Evolutionary conservation across 2,888 invertebrate species (phyloP).

Genomic region (Taenaris catops): DNA sequence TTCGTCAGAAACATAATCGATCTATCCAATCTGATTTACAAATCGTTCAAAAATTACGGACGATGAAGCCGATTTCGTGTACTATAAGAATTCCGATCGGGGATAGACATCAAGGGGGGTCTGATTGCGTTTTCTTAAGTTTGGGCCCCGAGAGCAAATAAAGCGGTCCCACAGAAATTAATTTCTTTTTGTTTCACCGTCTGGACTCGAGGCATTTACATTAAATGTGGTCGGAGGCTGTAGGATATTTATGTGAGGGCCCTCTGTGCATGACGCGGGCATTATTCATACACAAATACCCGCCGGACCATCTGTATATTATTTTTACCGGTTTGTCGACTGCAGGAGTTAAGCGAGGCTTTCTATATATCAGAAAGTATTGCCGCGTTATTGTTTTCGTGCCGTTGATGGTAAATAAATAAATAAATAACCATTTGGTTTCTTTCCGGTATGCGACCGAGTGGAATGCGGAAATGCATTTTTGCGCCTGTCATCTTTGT

Average conservation of each 20-base stretch:
- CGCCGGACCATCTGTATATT: constrained; percentile 62
- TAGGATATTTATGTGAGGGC: constrained; percentile 74
- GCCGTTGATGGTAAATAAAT: neutral
- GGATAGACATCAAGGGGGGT: constrained; percentile 67
- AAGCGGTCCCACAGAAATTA: constrained; percentile 73
- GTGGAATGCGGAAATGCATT: too few relatives aligned
- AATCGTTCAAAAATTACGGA: constrained; percentile 58
- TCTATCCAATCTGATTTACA: constrained; percentile 54
- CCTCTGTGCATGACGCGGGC: constrained; percentile 68
- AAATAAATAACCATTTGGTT: too few relatives aligned
- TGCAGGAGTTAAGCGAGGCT: constrained; percentile 31
- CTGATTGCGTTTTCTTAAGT: constrained; percentile 52
- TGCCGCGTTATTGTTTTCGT: constrained; percentile 7
- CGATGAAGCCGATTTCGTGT: constrained; percentile 48
- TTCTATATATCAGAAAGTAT: constrained; percentile 7
- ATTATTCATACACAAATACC: constrained; percentile 72
- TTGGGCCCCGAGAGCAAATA: constrained; percentile 51
- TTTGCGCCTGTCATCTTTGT: too few relatives aligned
- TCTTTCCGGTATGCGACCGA: too few relatives aligned
- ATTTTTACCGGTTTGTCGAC: constrained; percentile 71
- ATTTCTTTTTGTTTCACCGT: constrained; percentile 77
- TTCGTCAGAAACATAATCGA: constrained; percentile 35
- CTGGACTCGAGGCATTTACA: constrained; percentile 73
- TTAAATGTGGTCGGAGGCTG: constrained; percentile 76
- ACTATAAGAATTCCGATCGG: constrained; percentile 56